Evolutionary conservation across 2,888 invertebrate genomes (phyloP), one percentile per base, ranked within the genome.

Genomic region (Neocrepidodera transversa): DNA sequence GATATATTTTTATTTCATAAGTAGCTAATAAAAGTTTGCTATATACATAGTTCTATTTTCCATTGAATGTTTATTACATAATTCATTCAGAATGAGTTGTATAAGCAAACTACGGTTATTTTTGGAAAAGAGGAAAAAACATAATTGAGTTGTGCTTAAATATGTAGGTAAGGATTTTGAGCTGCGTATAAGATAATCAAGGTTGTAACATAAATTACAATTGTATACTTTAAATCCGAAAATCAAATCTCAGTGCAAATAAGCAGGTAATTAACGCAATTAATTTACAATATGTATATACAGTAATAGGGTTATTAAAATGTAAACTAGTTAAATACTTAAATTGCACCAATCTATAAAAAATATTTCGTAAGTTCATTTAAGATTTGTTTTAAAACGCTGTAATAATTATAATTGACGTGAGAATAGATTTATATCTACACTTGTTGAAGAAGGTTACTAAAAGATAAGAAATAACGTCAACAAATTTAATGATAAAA

Each of bases 391-490:
- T 45, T 45, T 2, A 45, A 45, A 45, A 45, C 1, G 23, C 10
- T 30, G 11, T 32, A 30, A 43, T 43, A 43, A 47, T 45, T 47
- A 11, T 3, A 30, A 49, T 49, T 49, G 35, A 49, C 49, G 49
- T 32, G 35, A 14, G 32, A n/a, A 42, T 30, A 38, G 52, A 52
- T 53, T 10, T 43, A 28, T 43, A 43, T 53, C 35, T 53, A 16
- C 16, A 38, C 38, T 32, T 35, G 13, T 40, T 52, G 40, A 30
- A 28, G 52, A 52, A 52, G 43, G 35, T 35, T 13, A 43, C 14
- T 45, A 53, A 18, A 35, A 43, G 53, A 53, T 53, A 53, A 53
- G 43, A 28, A 40, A 23, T 43, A 53, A 45, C 53, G 53, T 53
- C 53, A 53, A 53, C 35, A 53, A 26, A 8, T 17, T 35, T 13